These are phyloP conservation scores for Hystrix cristata DNA, from an alignment of 2,113 vertebrate species.

Conservation along the genomic window DNA sequence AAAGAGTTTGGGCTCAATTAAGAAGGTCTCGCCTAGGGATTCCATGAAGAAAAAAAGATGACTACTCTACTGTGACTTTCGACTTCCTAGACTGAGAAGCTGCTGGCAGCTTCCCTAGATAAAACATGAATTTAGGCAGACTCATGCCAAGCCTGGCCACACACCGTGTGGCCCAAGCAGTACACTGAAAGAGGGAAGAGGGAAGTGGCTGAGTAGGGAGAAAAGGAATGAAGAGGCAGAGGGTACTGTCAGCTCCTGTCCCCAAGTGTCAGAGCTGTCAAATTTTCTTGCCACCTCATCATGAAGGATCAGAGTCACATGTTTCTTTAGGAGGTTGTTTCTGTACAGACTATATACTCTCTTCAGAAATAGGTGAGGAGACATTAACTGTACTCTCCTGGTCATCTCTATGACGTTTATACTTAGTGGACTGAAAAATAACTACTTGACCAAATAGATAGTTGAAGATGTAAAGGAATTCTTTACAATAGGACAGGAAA, in stretches of 20 bases:
- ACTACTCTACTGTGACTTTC: background rate
- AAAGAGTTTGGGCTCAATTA: background rate
- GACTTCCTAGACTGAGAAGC: background rate
- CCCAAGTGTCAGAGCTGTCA: background rate
- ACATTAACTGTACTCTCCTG: background rate
- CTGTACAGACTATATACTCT: background rate
- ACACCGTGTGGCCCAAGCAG: no score
- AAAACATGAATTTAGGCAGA: background rate
- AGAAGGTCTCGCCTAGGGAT: background rate
- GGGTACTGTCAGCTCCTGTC: no score
- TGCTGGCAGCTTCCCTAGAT: background rate
- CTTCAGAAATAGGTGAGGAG: background rate
- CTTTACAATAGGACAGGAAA: background rate
- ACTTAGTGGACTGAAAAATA: background rate
- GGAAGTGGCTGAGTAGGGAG: no score
- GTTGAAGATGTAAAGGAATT: background rate
- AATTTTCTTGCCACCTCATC: background rate
- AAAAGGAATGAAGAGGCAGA: background rate
- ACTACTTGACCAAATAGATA: background rate
- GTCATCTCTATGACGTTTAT: slow-evolving; percentile 2
- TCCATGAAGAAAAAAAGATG: background rate
- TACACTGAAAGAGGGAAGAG: background rate
- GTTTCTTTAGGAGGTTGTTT: background rate
- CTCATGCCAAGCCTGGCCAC: background rate
- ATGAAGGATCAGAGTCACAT: background rate